These are phyloP conservation scores for Akabosia matsudoensis DNA, from an alignment of 1,140 invertebrate genomes.

Conservation along the genomic window DNA sequence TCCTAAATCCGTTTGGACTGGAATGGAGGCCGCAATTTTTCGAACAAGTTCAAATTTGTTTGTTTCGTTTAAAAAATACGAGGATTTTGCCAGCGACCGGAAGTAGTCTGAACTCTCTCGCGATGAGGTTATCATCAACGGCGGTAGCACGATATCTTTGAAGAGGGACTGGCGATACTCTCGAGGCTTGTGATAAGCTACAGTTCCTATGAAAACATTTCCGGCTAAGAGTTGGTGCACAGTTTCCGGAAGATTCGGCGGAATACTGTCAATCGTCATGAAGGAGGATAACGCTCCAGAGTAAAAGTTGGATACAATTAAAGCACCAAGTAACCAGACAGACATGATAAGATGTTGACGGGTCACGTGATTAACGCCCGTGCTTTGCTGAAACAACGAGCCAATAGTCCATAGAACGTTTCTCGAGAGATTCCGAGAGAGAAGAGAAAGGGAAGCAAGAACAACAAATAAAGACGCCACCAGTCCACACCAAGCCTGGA, in stretches of 20 bases:
- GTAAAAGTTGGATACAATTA: constrained; percentile 8
- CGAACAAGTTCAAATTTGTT: not conserved
- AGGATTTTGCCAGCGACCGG: not conserved
- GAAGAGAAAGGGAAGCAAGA: too few species aligned
- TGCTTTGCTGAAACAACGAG: not conserved
- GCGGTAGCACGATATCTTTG: not conserved
- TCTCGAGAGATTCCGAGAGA: too few species aligned
- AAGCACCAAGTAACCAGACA: not conserved
- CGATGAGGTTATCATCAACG: not conserved
- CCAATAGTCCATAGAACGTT: not conserved
- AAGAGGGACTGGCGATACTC: not conserved
- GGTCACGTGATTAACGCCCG: not conserved
- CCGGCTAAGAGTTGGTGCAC: not conserved
- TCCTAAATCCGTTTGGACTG: not conserved
- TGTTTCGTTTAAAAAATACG: not conserved
- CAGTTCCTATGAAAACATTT: not conserved
- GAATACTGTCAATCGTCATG: not conserved
- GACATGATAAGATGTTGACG: not conserved
- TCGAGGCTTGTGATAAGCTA: not conserved
- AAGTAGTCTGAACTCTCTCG: not conserved
- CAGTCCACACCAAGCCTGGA: too few species aligned
- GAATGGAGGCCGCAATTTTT: not conserved
- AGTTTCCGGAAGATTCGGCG: not conserved
- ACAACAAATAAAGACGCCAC: too few species aligned
- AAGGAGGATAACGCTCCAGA: not conserved